Evolutionary conservation across 2,113 vertebrate species (phyloP), one percentile per base, ranked within the genome.

Genomic region (Picathartes gymnocephalus): DNA sequence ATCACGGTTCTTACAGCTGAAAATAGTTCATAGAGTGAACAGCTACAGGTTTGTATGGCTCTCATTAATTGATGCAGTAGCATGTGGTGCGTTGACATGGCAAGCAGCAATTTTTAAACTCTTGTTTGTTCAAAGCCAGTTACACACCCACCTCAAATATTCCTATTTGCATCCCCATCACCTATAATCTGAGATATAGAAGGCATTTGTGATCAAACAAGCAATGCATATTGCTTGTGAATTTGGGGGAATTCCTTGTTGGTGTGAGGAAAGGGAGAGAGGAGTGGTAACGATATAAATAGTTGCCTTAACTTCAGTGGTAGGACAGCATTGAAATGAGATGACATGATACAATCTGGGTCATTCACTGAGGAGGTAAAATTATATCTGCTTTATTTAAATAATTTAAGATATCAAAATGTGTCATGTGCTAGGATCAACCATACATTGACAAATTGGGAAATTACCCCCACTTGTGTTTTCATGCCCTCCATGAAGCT

Each of bases 91-190:
- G 73, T 78, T 88, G 73, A 96, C 51, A 93, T 3, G 13, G 56
- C 30, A 96, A 90, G 56, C 37, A 88, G 47, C 23, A 92, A 68
- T 91, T 91, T 91, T 88, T 88, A 82, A 93, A 65, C 60, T 80
- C 40, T 73, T 93, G 30, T 91, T 73, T 84, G 39, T 90, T 93
- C 62, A 95, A 96, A 82, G 76, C 44, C 60, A 81, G 51, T 85
- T 93, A 95, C 80, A 91, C 53, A 81, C 85, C 9, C 24, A 93
- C 39, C 62, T 88, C 84, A 95, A 94, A 88, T 68, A 89, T 73
- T 92, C 53, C 69, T 89, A 31, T 70, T 72, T 78, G 51, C 47
- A 91, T 79, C 13, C 69, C 71, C 71, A 91, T n/a, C 19, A 69
- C 23, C 48, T 87, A 56, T 61, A 39, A 83, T 74, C 44, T 48